Base-by-base conservation (phyloP, 64 coral and sea anemone species). In the Montipora sp. region DNA sequence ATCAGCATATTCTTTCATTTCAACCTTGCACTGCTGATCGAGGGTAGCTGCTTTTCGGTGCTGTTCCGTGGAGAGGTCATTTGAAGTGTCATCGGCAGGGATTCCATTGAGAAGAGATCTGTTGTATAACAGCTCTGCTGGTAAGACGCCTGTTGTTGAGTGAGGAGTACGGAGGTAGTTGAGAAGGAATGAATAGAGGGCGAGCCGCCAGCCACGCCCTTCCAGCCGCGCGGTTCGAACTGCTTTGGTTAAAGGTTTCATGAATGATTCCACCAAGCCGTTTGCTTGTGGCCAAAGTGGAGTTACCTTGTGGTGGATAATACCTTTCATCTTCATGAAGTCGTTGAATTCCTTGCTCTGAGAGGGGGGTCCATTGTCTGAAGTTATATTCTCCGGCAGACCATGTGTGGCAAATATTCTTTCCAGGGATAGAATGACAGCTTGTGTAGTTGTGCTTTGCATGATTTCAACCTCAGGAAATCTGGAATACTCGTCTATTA, bases 301-400 rank as follows among this genome's bases (percentile, higher is more conserved):
- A 13, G 66, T 87, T 5, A 87, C 16, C 8, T 23, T 48, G 43
- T 74, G 84, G 22, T 87, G 84, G 4, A 20, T 49, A 48, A 71
- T 48, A 18, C 66, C 83, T 73, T 87, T 48, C 66, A 49, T 0
- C 47, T 73, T 22, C 68, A 74, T 19, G 47, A 19, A 73, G 1
- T 72, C 8, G 0, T 49, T 51, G 22, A 87, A 51, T 73, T 73
- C 67, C 1, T 74, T 21, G 20, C 83, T 83, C 13, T 91, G 66
- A 61, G 73, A 82, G 13, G 66, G 90, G 48, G 65, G 77, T 0
- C 80, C 90, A 77, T 92, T 84, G 58, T 92, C 80, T 21, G 80
- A 76, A 8, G 46, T 84, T 3, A 84, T 53, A 16, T 48, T 77
- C 7, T 92, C 90, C 27, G 80, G 80, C 5, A 77, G 59, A 12